These are phyloP conservation scores for Brachyptera risi DNA, from an alignment of 2,888 invertebrate genomes.

Conservation along the genomic window DNA sequence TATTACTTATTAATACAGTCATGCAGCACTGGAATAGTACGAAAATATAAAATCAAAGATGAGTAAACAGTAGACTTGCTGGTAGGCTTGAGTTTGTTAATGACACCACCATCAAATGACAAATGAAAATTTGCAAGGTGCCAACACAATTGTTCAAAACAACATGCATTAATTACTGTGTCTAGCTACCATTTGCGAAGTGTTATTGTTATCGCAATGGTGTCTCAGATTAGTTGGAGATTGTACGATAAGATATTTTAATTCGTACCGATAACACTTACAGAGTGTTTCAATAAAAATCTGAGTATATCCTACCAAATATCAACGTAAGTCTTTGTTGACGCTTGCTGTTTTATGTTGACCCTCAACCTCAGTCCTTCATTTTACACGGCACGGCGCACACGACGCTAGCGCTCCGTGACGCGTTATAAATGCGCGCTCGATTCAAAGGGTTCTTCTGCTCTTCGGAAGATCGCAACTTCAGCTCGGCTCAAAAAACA, in stretches of 20 bases:
- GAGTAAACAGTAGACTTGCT: neutral
- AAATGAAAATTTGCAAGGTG: constrained; percentile 19
- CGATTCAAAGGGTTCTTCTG: too few species aligned
- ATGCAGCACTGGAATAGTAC: constrained; percentile 7
- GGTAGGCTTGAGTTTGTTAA: neutral
- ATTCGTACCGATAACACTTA: neutral
- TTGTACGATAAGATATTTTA: neutral
- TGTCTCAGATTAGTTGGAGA: neutral
- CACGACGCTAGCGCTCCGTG: neutral
- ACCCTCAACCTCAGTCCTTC: constrained; percentile 15
- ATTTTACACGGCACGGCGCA: neutral
- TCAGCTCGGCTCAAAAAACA: too few species aligned
- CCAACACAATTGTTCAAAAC: constrained; percentile 18
- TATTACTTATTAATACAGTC: constrained; percentile 7
- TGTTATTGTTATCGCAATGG: neutral
- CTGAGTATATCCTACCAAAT: neutral
- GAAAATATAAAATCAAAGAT: neutral
- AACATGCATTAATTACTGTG: constrained; percentile 8
- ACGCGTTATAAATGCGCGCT: too few species aligned
- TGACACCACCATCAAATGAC: constrained; percentile 1
- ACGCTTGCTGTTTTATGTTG: constrained; percentile 20
- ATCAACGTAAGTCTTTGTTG: constrained; percentile 20
- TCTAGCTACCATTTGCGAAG: neutral
- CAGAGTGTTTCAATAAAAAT: neutral
- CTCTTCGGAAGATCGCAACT: too few species aligned